Evolutionary conservation across 2,113 vertebrate genomes (phyloP).

Genomic region (Anser cygnoides): DNA sequence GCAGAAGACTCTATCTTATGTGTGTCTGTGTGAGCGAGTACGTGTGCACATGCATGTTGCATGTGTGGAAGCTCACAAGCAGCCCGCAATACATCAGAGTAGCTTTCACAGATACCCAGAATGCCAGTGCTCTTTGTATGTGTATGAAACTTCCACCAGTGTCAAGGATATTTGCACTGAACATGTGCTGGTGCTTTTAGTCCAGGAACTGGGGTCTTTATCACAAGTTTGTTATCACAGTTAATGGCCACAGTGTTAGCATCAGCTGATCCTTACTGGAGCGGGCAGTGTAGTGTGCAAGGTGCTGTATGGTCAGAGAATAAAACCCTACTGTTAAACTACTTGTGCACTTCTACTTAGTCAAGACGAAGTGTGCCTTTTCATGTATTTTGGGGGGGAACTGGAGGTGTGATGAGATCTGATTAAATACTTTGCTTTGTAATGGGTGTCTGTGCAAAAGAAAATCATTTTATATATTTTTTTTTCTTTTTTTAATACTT

Average conservation of each 20-base stretch:
- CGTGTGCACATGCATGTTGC: accelerated
- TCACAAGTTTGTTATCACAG: neutral
- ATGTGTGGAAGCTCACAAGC: neutral
- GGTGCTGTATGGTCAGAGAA: neutral
- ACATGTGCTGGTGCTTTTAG: neutral
- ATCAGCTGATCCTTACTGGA: neutral
- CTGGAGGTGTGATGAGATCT: accelerated
- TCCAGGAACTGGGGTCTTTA: neutral
- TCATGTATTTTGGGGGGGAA: neutral
- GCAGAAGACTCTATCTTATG: conserved; percentile 30
- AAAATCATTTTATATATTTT: accelerated
- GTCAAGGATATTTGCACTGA: neutral
- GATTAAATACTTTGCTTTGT: neutral
- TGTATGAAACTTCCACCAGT: neutral
- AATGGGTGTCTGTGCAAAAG: neutral
- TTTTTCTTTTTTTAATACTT: neutral
- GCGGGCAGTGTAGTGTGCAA: neutral
- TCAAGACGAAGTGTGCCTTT: neutral
- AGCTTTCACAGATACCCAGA: neutral
- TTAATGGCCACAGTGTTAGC: neutral
- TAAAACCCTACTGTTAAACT: neutral
- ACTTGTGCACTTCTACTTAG: neutral
- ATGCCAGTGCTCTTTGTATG: neutral
- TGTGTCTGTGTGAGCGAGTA: neutral
- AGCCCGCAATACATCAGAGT: neutral